Evolutionary conservation across 2,113 vertebrate species (phyloP), one percentile per base, ranked within the genome.

Genomic region (Rynchops niger): DNA sequence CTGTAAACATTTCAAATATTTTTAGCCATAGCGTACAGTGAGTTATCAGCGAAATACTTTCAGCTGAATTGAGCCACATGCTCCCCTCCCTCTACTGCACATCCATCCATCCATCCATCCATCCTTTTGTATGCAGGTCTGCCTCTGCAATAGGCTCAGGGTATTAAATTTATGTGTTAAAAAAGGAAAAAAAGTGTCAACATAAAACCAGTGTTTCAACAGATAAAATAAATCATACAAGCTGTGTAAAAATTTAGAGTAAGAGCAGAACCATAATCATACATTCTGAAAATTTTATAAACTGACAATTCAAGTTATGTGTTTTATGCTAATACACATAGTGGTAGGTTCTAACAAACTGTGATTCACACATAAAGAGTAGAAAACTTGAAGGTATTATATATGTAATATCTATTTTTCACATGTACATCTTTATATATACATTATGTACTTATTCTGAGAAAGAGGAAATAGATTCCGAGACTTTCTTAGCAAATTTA

Each of bases 231-330:
- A 98, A 97, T 97, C 96, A 97, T 82, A 49, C 49, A 91, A 97
- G 94, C 91, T 93, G 80, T 90, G 89, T 97, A 97, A 98, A 97
- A 98, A 98, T 97, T 97, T 97, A 97, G 93, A 95, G 88, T 96
- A 97, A 96, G 93, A 97, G 76, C 82, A 98, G 97, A 97, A 93
- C 81, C 58, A 94, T 97, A 97, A 97, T 97, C 93, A 97, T 98
- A 93, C 91, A 95, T 98, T 97, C 97, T 98, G 96, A 98, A 98
- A 98, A 97, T 98, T 98, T 98, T 98, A 98, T 98, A 97, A 98
- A 98, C 96, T 97, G 97, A 97, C 97, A 97, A 97, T 98, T 98
- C 96, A 97, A 98, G 94, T 98, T 97, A 95, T 94, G 93, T 97
- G 81, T 97, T 98, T 97, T 98, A 98, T 98, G 97, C 97, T 98